Evolutionary conservation across 1,140 invertebrate species (phyloP).

Genomic region (Hyles vespertilio): DNA sequence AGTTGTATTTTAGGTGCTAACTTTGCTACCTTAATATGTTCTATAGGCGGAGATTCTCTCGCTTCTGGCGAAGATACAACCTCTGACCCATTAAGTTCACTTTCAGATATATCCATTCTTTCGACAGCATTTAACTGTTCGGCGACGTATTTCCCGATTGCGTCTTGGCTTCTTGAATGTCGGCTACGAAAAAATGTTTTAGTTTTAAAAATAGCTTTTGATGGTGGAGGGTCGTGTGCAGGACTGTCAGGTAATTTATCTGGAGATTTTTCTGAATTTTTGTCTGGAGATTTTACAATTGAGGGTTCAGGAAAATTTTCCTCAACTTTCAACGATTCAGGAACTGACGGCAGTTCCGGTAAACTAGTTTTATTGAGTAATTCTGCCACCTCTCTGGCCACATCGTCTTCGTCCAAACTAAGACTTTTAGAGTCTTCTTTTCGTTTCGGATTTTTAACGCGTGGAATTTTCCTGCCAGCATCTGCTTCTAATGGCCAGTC

Average conservation of each 20-base stretch:
- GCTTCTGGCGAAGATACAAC: constrained; percentile 44
- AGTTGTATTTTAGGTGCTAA: constrained; percentile 72
- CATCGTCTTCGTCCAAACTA: constrained; percentile 66
- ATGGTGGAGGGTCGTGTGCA: constrained; percentile 45
- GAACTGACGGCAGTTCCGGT: constrained; percentile 71
- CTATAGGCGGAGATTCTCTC: constrained; percentile 52
- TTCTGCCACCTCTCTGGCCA: constrained; percentile 74
- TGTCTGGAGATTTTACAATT: constrained; percentile 68
- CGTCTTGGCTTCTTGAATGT: constrained; percentile 74
- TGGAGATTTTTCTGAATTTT: constrained; percentile 45
- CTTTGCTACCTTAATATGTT: constrained; percentile 60
- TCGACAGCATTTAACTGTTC: constrained; percentile 67
- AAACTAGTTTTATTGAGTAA: constrained; percentile 76
- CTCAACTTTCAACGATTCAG: constrained; percentile 60
- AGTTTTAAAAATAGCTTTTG: constrained; percentile 72
- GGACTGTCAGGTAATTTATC: constrained; percentile 46
- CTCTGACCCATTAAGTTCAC: constrained; percentile 57
- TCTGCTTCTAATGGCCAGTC: constrained; percentile 70
- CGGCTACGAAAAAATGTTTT: constrained; percentile 76
- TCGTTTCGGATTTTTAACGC: constrained; percentile 64
- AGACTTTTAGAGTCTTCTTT: constrained; percentile 61
- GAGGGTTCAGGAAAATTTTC: constrained; percentile 73
- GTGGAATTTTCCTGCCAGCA: constrained; percentile 73
- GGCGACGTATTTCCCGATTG: constrained; percentile 73
- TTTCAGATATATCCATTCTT: constrained; percentile 54